Evolutionary conservation across 2,113 vertebrate species (phyloP).

Genomic region (Synchiropus splendidus): DNA sequence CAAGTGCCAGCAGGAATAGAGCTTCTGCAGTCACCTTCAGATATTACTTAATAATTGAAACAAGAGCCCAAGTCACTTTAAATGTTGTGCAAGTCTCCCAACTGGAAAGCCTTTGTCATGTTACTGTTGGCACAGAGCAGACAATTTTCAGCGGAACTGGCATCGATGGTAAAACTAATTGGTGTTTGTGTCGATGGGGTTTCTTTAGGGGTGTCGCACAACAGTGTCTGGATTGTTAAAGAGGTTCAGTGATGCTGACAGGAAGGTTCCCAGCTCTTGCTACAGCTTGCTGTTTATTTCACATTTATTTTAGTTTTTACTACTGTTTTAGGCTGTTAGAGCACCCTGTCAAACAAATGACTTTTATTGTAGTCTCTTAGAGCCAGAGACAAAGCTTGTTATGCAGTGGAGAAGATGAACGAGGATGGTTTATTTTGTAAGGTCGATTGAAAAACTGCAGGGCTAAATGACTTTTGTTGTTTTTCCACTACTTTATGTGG

Average conservation of each 20-base stretch:
- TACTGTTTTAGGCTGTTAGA: constrained; percentile 5
- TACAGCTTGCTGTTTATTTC: constrained; percentile 1
- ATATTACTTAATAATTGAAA: background rate
- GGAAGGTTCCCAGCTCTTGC: background rate
- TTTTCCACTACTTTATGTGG: no score
- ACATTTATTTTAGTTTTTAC: constrained; percentile 19
- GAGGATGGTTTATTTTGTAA: no score
- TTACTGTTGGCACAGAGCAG: constrained; percentile 6
- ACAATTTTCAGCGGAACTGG: constrained; percentile 7
- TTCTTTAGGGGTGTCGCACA: constrained; percentile 20
- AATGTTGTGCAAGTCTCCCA: no score
- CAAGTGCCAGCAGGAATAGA: constrained; percentile 18
- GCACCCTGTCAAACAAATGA: background rate
- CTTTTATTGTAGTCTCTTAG: no score
- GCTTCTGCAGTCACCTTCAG: background rate
- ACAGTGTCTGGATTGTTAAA: constrained; percentile 13
- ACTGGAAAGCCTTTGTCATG: constrained; percentile 4
- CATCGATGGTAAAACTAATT: constrained; percentile 36
- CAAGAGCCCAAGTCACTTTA: no score
- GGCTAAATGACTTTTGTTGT: no score
- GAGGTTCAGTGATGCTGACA: constrained; percentile 8
- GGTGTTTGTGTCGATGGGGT: constrained; percentile 26
- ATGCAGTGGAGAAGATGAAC: no score
- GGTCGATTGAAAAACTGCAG: no score
- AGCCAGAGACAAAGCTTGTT: no score